Conservation (phyloP, 1,140 invertebrate genomes). For the Delia radicum region DNA sequence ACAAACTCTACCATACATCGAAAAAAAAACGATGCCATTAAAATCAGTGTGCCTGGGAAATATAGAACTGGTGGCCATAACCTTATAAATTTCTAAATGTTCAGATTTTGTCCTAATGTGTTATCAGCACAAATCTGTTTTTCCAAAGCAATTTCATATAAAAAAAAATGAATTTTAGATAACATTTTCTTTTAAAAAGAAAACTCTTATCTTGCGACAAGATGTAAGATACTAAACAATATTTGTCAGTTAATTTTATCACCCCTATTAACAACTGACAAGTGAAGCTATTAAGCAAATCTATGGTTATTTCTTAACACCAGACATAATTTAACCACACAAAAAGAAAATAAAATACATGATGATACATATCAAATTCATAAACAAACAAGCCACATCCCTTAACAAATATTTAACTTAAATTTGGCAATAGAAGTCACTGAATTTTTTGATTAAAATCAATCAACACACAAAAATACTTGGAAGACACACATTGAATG, state of each 20-base stretch:
- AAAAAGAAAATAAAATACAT: not conserved
- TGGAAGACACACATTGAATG: not conserved
- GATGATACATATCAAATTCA: not conserved
- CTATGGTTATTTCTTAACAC: not conserved
- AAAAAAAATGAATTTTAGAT: not conserved
- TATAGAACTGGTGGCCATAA: too few species aligned
- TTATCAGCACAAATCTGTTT: too few species aligned
- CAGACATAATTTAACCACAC: not conserved
- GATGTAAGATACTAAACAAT: not conserved
- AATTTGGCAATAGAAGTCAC: conserved; percentile 32
- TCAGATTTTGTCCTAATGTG: too few species aligned
- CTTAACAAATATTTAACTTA: not conserved
- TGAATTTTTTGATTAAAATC: conserved; percentile 54
- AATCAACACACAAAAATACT: conserved; percentile 38
- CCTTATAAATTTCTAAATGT: too few species aligned
- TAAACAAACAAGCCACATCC: not conserved
- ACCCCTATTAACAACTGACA: not conserved
- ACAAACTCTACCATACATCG: too few species aligned
- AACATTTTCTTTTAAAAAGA: not conserved
- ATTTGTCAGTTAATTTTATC: not conserved
- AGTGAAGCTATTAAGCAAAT: not conserved
- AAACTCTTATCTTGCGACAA: not conserved
- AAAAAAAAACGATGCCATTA: too few species aligned
- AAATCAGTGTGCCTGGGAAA: too few species aligned
- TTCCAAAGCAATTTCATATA: too few species aligned